Percentiles rank a stretch among this genome's conserved stretches.
phyloP scores from a whole-genome alignment of 92 coral and sea anemone genomes.

The Zoanthus gigantus region DNA sequence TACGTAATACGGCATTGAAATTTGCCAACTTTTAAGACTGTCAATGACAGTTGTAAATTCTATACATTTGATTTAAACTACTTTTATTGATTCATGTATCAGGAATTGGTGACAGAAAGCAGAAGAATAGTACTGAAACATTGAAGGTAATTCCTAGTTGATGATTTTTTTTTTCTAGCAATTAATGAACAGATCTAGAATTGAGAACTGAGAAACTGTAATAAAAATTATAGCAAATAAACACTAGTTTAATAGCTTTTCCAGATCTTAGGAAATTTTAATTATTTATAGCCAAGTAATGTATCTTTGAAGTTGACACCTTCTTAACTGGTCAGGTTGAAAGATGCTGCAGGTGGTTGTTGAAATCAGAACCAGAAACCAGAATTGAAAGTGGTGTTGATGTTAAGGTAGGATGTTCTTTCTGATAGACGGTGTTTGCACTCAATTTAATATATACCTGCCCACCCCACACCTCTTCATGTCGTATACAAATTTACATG shows the following conservation, averaged over 20 bases:
- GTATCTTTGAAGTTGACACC: no score
- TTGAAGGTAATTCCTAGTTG: background rate
- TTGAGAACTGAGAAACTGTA: no score
- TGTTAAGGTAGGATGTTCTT: constrained; percentile 73
- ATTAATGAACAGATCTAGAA: background rate
- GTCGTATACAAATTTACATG: no score
- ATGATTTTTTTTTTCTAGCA: background rate
- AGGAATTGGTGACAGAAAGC: background rate
- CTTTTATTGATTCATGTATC: background rate
- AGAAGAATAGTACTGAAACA: background rate
- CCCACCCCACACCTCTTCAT: background rate
- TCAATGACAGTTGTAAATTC: no score
- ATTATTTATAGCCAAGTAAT: no score
- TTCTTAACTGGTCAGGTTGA: constrained; percentile 25
- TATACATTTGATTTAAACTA: background rate
- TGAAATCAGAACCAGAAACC: constrained; percentile 98
- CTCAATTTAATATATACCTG: background rate
- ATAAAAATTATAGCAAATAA: no score
- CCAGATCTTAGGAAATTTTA: no score
- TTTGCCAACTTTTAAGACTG: no score
- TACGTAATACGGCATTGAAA: no score
- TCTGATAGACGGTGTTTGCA: background rate
- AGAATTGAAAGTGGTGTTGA: constrained; percentile 91
- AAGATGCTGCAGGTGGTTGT: constrained; percentile 85
- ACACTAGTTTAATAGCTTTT: no score